phyloP scores from a whole-genome alignment of 2,113 vertebrate species.

The Hemiscyllium ocellatum region DNA sequence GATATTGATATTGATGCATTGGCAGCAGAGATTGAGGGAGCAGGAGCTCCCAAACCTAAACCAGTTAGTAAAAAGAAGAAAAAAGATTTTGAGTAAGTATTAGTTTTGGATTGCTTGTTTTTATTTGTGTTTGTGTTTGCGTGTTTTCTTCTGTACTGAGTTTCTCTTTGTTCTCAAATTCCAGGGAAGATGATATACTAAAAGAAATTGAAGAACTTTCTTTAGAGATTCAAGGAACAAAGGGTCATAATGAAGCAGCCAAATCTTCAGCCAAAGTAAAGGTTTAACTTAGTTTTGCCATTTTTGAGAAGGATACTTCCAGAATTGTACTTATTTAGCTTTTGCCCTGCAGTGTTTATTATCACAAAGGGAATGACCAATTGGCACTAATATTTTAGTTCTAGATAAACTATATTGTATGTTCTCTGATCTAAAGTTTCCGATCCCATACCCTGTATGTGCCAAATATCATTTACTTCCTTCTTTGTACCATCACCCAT shows the following conservation, averaged over 20 bases:
- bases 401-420: neutral
- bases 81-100: conserved; percentile 80
- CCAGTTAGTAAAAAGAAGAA: conserved; percentile 86
- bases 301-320: conserved; percentile 4
- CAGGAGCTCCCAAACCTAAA: conserved; percentile 84
- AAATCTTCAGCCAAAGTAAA: conserved; percentile 57
- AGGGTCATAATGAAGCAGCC: conserved; percentile 59
- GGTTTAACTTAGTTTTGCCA: neutral
- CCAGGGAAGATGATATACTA: conserved; percentile 91
- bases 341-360: neutral
- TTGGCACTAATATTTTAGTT: neutral
- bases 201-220: conserved; percentile 91
- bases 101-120: neutral
- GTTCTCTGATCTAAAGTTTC: neutral
- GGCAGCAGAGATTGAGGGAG: conserved; percentile 94
- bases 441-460: neutral
- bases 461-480: neutral
- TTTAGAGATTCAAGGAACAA: conserved; percentile 74
- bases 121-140: conserved; percentile 39
- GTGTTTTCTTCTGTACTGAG: neutral
- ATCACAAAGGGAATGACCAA: neutral
- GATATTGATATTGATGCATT: conserved; percentile 87
- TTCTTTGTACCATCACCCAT: neutral
- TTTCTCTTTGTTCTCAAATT: conserved; percentile 46
- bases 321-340: neutral